Evolutionary conservation across 2,888 invertebrate species (phyloP), one percentile per base, ranked within the genome.

Genomic region (Hypselothyrea guttata): DNA sequence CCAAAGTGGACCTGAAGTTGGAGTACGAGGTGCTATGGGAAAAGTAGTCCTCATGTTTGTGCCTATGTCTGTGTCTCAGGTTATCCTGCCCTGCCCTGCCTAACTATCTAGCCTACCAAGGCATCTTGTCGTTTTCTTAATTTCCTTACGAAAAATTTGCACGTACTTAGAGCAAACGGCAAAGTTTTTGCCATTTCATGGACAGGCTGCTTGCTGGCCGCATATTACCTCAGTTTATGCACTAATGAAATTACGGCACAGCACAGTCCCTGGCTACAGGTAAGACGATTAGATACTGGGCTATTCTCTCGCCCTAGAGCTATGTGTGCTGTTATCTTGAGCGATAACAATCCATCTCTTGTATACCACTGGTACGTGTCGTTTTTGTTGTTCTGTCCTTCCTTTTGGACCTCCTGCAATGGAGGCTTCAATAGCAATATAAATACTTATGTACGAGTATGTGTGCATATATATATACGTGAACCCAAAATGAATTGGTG

Each of bases 261-360:
- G 59, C 51, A 51, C 18, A 37, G 38, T 35, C 47, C 37, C 12
- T 16, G 31, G 9, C 41, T 31, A 8, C 51, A 54, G 52, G 54
- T 41, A 48, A 40, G 33, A 41, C 27, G 31, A 44, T 15, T 31
- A 38, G 28, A 37, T 34, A 30, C n/a, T 34, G 31, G 22, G 38
- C 51, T 30, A 54, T 1, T 30, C 37, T 16, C 38, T 8, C 45
- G 35, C 12, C 7, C 33, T 11, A 34, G 7, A 15, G 15, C 9
- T 42, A 12, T 30, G 42, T 57, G 42, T 38, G 51, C 72, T 77
- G 72, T 87, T 88, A 88, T 88, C 82, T 79, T 88, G 76, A 87
- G 75, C 86, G 89, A 88, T 88, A 88, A 88, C 88, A 88, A 88
- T 88, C 88, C 83, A 88, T 89, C 88, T 88, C 86, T 82, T 75